Conservation (phyloP, 2,113 vertebrate genomes). For the Carassius carassius region DNA sequence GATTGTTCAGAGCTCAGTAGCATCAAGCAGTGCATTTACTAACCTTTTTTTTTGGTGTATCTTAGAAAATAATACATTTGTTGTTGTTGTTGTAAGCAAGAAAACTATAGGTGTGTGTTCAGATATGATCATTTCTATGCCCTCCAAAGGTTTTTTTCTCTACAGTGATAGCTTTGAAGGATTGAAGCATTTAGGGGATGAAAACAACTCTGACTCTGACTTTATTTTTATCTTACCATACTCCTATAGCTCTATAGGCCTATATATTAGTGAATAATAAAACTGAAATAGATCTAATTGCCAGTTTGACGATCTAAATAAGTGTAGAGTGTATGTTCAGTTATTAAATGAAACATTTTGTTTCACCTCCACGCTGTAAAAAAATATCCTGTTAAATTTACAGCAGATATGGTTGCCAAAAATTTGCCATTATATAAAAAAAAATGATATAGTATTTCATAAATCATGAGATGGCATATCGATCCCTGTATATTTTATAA, state of each 20-base stretch:
- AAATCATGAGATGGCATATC: neutral
- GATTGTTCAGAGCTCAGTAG: neutral
- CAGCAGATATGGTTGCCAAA: neutral
- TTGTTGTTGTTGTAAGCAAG: neutral
- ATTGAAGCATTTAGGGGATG: neutral
- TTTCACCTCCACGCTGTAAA: neutral
- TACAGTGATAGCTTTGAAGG: no score
- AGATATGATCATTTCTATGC: neutral
- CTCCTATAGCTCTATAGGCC: neutral
- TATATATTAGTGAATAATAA: neutral
- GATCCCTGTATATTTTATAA: neutral
- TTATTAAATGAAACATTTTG: neutral
- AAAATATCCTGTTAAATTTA: neutral
- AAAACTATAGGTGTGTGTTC: neutral
- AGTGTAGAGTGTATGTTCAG: neutral
- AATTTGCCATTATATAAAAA: neutral
- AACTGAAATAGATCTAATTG: neutral
- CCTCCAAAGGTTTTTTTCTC: neutral
- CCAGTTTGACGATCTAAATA: neutral
- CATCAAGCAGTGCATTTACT: constrained; percentile 5
- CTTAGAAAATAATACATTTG: neutral
- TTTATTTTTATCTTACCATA: neutral
- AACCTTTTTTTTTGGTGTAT: constrained; percentile 2
- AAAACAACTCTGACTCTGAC: neutral
- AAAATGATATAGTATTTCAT: no score